Conservation (phyloP, 2,888 invertebrate species). For the Azorinus chamasolen region DNA sequence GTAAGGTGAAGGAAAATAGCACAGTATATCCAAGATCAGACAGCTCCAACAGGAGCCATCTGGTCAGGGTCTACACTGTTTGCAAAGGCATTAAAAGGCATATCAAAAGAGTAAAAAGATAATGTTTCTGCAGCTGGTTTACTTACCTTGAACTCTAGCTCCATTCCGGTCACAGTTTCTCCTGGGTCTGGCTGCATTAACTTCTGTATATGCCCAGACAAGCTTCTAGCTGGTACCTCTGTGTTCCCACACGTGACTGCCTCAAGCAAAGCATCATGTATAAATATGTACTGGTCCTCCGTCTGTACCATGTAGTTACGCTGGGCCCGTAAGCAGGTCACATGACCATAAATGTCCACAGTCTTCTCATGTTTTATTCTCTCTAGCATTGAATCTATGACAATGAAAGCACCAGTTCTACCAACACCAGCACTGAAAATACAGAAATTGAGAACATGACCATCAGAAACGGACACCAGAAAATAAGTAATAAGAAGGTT, state of each 20-base stretch:
- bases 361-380: constrained; percentile 98
- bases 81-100: too few species aligned
- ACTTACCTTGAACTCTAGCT: constrained; percentile 85
- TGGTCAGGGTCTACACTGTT: too few species aligned
- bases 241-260: constrained; percentile 98
- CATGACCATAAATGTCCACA: constrained; percentile 99
- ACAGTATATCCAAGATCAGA: too few species aligned
- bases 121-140: too few species aligned
- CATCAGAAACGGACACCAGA: neutral
- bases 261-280: constrained; percentile 98
- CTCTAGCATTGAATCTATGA: constrained; percentile 99
- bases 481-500: too few species aligned
- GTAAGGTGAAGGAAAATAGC: too few species aligned
- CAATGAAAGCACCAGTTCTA: constrained; percentile 98
- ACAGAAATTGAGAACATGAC: neutral
- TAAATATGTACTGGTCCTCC: constrained; percentile 99
- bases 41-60: too few species aligned
- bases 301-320: constrained; percentile 99
- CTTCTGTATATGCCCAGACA: constrained; percentile 98
- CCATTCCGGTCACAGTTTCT: constrained; percentile 85
- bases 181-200: constrained; percentile 91
- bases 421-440: constrained; percentile 92
- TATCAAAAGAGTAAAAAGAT: too few species aligned
- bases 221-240: constrained; percentile 97
- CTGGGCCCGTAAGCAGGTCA: constrained; percentile 98